These are phyloP conservation scores for Pachyramphus minor DNA, from an alignment of 2,113 vertebrate species.

Conservation along the genomic window DNA sequence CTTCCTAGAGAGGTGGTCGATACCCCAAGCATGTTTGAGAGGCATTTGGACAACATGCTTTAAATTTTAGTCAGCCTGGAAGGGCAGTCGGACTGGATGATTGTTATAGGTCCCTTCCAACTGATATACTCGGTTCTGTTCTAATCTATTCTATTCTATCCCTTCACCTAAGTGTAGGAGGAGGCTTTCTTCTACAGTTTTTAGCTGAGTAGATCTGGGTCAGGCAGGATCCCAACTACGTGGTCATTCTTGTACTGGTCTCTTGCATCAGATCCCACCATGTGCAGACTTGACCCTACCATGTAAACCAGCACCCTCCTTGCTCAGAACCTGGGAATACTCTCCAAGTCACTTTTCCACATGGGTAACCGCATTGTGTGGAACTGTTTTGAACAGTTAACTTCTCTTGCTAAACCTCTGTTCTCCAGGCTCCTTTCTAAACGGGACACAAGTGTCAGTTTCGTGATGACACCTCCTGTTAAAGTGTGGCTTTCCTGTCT, in stretches of 20 bases:
- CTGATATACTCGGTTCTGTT: not conserved
- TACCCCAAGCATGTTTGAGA: not conserved
- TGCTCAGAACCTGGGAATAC: not conserved
- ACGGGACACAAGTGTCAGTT: not conserved
- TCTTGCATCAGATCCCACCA: not conserved
- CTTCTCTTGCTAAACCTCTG: not conserved
- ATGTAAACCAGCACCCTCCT: not conserved
- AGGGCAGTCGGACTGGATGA: not conserved
- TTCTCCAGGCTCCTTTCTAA: not conserved
- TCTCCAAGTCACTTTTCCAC: not conserved
- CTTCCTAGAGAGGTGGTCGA: not conserved
- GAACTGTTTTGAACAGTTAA: not conserved
- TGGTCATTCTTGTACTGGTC: not conserved
- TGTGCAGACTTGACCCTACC: not conserved
- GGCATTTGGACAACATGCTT: not conserved
- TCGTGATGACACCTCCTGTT: not conserved
- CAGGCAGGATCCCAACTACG: not conserved
- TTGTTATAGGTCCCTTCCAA: not conserved
- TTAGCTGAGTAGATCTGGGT: not conserved
- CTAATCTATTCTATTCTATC: too few species aligned
- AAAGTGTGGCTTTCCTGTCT: not conserved
- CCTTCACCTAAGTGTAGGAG: not conserved
- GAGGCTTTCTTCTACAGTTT: not conserved
- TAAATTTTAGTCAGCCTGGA: not conserved
- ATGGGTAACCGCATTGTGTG: rapidly evolving